Conservation (phyloP, 2,888 invertebrate genomes). For the Acleris literana region DNA sequence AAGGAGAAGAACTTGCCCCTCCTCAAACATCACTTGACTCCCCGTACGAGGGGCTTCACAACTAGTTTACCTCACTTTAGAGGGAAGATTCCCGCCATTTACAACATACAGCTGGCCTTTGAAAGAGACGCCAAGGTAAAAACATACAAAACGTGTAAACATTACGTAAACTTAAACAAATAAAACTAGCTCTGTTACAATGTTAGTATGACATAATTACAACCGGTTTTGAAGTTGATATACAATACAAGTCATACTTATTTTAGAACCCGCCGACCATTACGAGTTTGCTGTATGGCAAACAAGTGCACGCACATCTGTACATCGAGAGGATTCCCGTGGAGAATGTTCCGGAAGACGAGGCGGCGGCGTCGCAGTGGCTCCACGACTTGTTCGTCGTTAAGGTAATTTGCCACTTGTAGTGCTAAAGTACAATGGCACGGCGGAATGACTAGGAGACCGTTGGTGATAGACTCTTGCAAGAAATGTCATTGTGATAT, state of each 20-base stretch:
- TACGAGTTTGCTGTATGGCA: conserved; percentile 89
- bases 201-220: neutral
- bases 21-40: conserved; percentile 94
- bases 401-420: conserved; percentile 84
- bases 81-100: conserved; percentile 91
- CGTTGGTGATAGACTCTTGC: too few relatives aligned
- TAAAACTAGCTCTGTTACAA: too few relatives aligned
- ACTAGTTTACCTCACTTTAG: conserved; percentile 92
- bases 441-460: too few relatives aligned
- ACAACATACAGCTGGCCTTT: conserved; percentile 91
- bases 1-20: conserved; percentile 92
- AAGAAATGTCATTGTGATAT: too few relatives aligned
- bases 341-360: conserved; percentile 89
- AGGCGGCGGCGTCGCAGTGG: conserved; percentile 90
- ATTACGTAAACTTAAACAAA: neutral
- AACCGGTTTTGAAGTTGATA: neutral
- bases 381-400: conserved; percentile 91
- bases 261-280: conserved; percentile 88
- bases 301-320: conserved; percentile 88
- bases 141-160: conserved; percentile 18
- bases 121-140: conserved; percentile 84
- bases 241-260: neutral
- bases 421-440: too few relatives aligned
- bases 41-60: conserved; percentile 97
- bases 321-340: conserved; percentile 92